Base-by-base conservation (phyloP, 1,140 invertebrate species). In the Mizuhopecten yessoensis region DNA sequence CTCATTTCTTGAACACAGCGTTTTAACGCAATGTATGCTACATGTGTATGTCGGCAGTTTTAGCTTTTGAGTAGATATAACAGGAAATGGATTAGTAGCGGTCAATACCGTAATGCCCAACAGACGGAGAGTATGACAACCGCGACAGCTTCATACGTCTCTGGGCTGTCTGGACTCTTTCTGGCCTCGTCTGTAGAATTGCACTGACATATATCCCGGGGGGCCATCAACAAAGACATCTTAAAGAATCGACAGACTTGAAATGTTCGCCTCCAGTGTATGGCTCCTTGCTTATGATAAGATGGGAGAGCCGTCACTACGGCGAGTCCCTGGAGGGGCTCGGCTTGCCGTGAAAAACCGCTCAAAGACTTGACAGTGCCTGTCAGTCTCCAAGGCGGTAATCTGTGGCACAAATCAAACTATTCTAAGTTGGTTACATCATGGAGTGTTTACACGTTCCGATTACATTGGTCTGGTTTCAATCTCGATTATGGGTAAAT, bases 391-490 rank as follows among this genome's bases (percentile, higher is more conserved):
- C 57, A 29, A 13, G 9, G 42, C 9, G 0, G 9, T 45, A 45
- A 75, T 75, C 57, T 75, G n/a, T n/a, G n/a, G 29, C 57, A n/a
- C 1, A 7, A 45, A 49, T 49, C 45, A 49, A 49, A 49, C 11
- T 20, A 15, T 49, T 75, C 17, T n/a, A 75, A 29, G 57, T 75
- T 29, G 9, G 57, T 75, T 17, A 29, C 57, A 75, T n/a, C n/a
- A n/a, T 1, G 0, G 29, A 17, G 23, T 75, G 57, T 75, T 75
- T 75, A 5, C 23, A 29, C n/a, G 57, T 75, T n/a, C 57, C 11
- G 23, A 75, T 75, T 75, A 75, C 57, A 75, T 29, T 75, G 23
- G n/a, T 75, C 57, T 75, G 57, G 57, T 75, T 75, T 75, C 57
- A 75, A 17, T 75, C 57, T 75, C 57, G 23, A 75, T 75, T 75